phyloP scores from a whole-genome alignment of 2,888 invertebrate genomes.

The Aquatica leii region DNA sequence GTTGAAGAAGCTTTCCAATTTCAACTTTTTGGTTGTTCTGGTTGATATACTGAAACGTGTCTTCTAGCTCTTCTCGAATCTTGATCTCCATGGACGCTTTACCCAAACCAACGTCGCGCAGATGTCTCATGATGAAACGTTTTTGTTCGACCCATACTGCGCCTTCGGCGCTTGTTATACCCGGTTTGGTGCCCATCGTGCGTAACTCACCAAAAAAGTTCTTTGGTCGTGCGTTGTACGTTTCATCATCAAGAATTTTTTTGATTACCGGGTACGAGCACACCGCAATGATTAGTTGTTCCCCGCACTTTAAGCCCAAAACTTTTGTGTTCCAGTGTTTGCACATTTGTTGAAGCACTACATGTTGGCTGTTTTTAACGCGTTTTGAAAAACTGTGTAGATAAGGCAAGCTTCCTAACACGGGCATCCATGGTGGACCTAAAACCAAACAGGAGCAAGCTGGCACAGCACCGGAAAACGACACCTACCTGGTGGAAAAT shows the following conservation, averaged over 20 bases:
- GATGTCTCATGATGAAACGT: slow-evolving; percentile 62
- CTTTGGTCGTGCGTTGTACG: slow-evolving; percentile 72
- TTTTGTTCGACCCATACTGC: slow-evolving; percentile 64
- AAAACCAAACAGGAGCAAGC: no score
- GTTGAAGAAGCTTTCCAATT: slow-evolving; percentile 60
- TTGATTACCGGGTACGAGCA: slow-evolving; percentile 64
- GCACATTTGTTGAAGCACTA: slow-evolving; percentile 62
- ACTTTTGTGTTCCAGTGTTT: slow-evolving; percentile 63
- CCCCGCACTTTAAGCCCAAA: slow-evolving; percentile 66
- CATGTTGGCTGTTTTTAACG: slow-evolving; percentile 63
- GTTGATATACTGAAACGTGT: not conserved
- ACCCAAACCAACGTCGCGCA: slow-evolving; percentile 65
- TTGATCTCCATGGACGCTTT: slow-evolving; percentile 59
- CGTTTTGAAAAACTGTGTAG: slow-evolving; percentile 54
- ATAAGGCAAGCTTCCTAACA: slow-evolving; percentile 58
- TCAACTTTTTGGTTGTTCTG: slow-evolving; percentile 41
- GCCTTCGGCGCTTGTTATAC: slow-evolving; percentile 68
- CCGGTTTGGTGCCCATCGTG: slow-evolving; percentile 66
- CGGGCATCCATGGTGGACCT: slow-evolving; percentile 63
- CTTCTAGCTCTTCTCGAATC: slow-evolving; percentile 4
- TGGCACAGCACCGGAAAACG: no score
- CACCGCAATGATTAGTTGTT: slow-evolving; percentile 64
- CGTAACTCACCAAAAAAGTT: slow-evolving; percentile 70
- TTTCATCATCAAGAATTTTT: slow-evolving; percentile 65
- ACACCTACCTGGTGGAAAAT: not conserved